Percentiles rank a stretch among this genome's conserved stretches.
Conservation (phyloP, 2,113 vertebrate genomes). For the Periophthalmodon schlosseri region DNA sequence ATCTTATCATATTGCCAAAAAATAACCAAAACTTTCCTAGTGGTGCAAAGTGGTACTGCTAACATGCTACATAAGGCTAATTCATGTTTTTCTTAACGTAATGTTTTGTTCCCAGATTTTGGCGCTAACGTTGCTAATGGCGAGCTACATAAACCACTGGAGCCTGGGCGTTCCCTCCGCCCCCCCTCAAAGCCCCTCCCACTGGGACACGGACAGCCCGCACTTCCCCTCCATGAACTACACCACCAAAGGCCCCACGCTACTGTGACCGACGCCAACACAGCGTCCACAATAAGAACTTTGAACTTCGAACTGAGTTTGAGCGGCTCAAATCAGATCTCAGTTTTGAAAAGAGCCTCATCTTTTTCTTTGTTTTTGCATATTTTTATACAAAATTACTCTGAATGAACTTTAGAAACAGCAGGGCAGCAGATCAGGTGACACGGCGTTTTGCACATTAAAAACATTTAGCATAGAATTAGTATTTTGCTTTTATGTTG, state of each 20-base stretch:
- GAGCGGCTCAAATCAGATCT: slow-evolving; percentile 2
- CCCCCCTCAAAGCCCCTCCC: slow-evolving; percentile 49
- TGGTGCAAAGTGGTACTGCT: too few relatives aligned
- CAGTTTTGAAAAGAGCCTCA: too few relatives aligned
- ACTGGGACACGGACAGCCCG: slow-evolving; percentile 78
- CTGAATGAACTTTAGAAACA: not conserved
- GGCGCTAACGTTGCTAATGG: slow-evolving; percentile 88
- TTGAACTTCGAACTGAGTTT: not conserved
- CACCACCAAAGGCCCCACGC: slow-evolving; percentile 85
- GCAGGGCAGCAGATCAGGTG: not conserved
- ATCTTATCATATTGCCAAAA: too few relatives aligned
- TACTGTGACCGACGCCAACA: slow-evolving; percentile 73
- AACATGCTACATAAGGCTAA: too few relatives aligned
- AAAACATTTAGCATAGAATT: too few relatives aligned
- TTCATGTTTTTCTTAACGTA: not conserved
- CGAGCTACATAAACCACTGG: slow-evolving; percentile 87
- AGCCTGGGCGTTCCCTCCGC: slow-evolving; percentile 57
- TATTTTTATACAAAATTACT: not conserved
- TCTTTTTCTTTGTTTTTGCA: too few relatives aligned
- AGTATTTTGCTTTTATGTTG: too few relatives aligned
- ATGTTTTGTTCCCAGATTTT: slow-evolving; percentile 77
- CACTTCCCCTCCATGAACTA: slow-evolving; percentile 79
- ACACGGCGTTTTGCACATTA: not conserved
- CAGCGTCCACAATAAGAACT: not conserved
- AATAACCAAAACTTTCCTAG: too few relatives aligned